Conservation (phyloP, 2,888 invertebrate species). For the Zygogramma bicolorata region DNA sequence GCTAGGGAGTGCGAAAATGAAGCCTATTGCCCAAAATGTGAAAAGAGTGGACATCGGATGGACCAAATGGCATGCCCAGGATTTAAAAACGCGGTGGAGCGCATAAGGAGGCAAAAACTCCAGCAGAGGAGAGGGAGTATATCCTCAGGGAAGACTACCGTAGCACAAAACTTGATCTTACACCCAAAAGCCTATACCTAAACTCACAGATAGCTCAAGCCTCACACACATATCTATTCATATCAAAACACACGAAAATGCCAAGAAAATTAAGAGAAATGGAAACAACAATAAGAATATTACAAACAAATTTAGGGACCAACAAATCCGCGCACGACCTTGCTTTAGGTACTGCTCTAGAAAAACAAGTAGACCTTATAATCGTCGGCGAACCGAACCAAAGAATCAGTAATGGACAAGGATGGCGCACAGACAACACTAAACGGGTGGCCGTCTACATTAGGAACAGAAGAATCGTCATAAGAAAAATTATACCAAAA, state of each 20-base stretch:
- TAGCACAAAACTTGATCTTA: too few species aligned
- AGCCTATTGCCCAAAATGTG: constrained; percentile 10
- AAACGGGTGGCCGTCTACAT: neutral
- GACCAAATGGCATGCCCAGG: constrained; percentile 16
- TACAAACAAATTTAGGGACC: constrained; percentile 17
- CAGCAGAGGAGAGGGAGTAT: neutral
- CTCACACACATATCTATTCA: too few species aligned
- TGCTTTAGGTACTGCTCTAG: neutral
- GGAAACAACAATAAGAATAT: neutral
- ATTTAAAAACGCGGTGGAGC: constrained; percentile 2
- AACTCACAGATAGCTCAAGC: too few species aligned
- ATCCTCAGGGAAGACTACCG: neutral
- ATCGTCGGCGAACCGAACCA: constrained; percentile 6
- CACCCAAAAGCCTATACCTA: too few species aligned
- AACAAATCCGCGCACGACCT: neutral
- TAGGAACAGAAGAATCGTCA: neutral
- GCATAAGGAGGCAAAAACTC: constrained; percentile 1
- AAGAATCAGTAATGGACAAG: neutral
- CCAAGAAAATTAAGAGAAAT: too few species aligned
- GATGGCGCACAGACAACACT: constrained; percentile 11
- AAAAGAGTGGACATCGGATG: constrained; percentile 3
- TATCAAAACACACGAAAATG: too few species aligned
- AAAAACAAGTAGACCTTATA: neutral
- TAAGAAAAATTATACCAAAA: neutral
- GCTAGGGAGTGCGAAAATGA: constrained; percentile 2